Evolutionary conservation across 2,888 invertebrate species (phyloP), one percentile per base, ranked within the genome.

Genomic region (Drosophila acutilabella): DNA sequence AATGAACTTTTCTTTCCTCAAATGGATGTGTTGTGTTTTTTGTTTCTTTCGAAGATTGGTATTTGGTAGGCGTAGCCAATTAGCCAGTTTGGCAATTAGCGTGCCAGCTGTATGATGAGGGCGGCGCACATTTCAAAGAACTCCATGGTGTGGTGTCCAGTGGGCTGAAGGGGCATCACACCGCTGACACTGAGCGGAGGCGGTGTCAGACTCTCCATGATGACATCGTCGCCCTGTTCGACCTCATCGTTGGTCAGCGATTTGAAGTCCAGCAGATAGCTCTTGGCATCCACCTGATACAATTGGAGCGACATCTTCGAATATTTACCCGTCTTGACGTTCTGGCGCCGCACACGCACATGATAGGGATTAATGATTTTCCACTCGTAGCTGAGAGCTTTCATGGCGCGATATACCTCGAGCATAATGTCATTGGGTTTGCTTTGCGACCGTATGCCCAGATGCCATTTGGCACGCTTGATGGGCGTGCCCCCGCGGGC

Each of bases 111-210:
- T 71, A 99, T 98, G 86, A 99, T 99, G 48, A 99, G 94, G 2
- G 98, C 97, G 18, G 99, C 98, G 93, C 99, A 99, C 98, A 99
- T 99, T 93, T 99, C 99, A 91, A 99, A 99, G 93, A 99, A 99
- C 93, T 99, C 99, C 97, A 99, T 98, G 1, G 99, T 99, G 92
- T 98, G 98, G 91, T 99, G 98, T 0, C 97, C 97, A 23, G 94
- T 94, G 7, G 92, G 92, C 72, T 92, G 92, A 7, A 91, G 81
- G 2, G 92, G 92, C 89, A 92, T 92, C 4, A 91, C 74, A 2
- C 82, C 86, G 16, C 78, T 78, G 0, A 66, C 70, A 56, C 89
- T 90, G 3, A 90, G 59, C 5, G 91, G 89, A 8, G 93, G 92
- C 42, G 92, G 92, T 23, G 92, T 92, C 23, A 92, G 80, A 68